phyloP scores from a whole-genome alignment of 2,888 invertebrate species.

The Polyploca ridens region DNA sequence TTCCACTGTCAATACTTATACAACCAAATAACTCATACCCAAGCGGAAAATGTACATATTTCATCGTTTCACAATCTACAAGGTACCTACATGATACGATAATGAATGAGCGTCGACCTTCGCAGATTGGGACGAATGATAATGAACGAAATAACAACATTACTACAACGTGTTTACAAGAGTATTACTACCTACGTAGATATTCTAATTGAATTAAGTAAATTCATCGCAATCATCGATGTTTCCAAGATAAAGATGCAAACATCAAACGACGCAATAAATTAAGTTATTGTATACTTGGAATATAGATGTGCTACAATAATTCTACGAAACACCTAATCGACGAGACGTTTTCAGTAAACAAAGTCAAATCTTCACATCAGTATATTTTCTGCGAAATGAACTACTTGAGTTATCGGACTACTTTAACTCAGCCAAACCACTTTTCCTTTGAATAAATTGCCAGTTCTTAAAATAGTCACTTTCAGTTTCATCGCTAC shows the following conservation, averaged over 20 bases:
- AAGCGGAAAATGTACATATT: slow-evolving; percentile 21
- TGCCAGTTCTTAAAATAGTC: neutral
- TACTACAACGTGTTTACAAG: slow-evolving; percentile 3
- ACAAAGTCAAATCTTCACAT: neutral
- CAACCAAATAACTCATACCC: slow-evolving; percentile 15
- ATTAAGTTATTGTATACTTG: neutral
- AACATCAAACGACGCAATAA: slow-evolving; percentile 7
- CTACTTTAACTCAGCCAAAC: neutral
- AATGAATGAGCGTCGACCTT: slow-evolving; percentile 15
- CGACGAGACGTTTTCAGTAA: neutral
- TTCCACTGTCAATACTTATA: slow-evolving; percentile 12
- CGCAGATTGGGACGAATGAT: slow-evolving; percentile 15
- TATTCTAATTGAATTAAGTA: neutral
- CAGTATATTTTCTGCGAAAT: neutral
- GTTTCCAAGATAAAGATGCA: neutral
- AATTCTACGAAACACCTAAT: neutral
- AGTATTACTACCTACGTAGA: neutral
- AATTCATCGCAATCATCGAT: neutral
- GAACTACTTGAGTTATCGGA: neutral
- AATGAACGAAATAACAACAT: neutral
- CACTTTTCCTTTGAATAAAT: slow-evolving; percentile 1
- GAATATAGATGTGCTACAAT: neutral
- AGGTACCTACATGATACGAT: neutral
- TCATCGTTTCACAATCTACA: neutral
- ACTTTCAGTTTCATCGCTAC: neutral